These are phyloP conservation scores for Drosophila takahashii DNA, from an alignment of 1,140 invertebrate genomes.

Conservation along the genomic window DNA sequence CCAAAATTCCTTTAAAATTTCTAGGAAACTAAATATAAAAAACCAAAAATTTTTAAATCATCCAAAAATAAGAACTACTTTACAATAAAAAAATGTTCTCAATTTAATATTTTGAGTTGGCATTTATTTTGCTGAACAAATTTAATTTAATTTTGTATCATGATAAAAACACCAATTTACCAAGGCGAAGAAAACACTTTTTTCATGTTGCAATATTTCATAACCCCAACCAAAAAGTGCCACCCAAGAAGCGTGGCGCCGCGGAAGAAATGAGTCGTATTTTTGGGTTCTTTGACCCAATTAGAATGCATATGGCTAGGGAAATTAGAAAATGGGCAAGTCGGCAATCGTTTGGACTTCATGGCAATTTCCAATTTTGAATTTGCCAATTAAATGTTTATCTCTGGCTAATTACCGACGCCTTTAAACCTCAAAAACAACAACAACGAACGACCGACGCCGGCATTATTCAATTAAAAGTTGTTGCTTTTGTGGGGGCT, in stretches of 20 bases:
- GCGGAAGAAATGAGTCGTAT: not conserved
- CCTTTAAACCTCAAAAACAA: slow-evolving; percentile 32
- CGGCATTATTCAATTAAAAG: slow-evolving; percentile 84
- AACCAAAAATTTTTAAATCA: too few relatives aligned
- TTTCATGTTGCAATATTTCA: not conserved
- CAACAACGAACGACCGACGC: slow-evolving; percentile 43
- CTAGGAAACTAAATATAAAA: too few relatives aligned
- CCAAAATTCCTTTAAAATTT: too few relatives aligned
- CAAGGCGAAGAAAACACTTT: not conserved
- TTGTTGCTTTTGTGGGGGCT: slow-evolving; percentile 21
- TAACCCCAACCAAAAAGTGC: not conserved
- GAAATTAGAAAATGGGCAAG: slow-evolving; percentile 6
- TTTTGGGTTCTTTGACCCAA: slow-evolving; percentile 54
- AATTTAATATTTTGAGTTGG: too few relatives aligned
- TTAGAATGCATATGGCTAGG: slow-evolving; percentile 60
- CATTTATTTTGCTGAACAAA: too few relatives aligned
- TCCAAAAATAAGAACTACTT: too few relatives aligned
- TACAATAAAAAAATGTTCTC: too few relatives aligned
- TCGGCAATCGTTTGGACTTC: slow-evolving; percentile 24
- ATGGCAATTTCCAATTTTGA: slow-evolving; percentile 63
- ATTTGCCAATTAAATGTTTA: slow-evolving; percentile 81
- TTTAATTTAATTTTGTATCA: not conserved
- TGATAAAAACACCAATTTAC: not conserved
- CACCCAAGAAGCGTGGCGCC: slow-evolving; percentile 21
- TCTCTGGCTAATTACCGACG: slow-evolving; percentile 66